Evolutionary conservation across 2,888 invertebrate species (phyloP).

Genomic region (Boloria selene): DNA sequence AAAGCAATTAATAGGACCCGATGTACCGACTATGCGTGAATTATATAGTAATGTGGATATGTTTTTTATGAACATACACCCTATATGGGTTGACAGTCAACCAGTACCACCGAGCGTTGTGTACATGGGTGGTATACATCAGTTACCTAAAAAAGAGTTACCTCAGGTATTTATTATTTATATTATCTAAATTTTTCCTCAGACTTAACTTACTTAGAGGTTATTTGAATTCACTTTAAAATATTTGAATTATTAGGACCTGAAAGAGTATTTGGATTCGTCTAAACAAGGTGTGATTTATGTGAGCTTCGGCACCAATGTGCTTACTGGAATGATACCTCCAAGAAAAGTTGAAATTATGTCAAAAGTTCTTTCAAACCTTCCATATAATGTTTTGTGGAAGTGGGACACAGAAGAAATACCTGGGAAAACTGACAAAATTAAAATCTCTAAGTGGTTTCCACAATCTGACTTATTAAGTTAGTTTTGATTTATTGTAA

Average conservation of each 20-base stretch:
- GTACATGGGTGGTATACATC: conserved; percentile 66
- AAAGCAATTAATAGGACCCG: conserved; percentile 45
- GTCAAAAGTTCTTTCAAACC: conserved; percentile 56
- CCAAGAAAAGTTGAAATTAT: conserved; percentile 53
- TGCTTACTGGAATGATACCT: conserved; percentile 55
- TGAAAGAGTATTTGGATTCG: conserved; percentile 58
- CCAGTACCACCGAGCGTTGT: conserved; percentile 65
- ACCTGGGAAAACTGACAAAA: conserved; percentile 58
- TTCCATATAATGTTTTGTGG: conserved; percentile 72
- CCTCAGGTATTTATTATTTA: conserved; percentile 54
- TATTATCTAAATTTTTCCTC: neutral
- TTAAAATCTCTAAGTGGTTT: conserved; percentile 69
- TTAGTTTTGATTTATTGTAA: conserved; percentile 41
- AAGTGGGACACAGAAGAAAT: conserved; percentile 68
- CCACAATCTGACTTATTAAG: conserved; percentile 70
- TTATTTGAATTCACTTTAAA: neutral
- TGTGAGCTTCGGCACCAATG: conserved; percentile 71
- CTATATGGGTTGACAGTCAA: conserved; percentile 54
- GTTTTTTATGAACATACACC: conserved; percentile 65
- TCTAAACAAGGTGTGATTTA: conserved; percentile 69
- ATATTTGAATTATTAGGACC: conserved; percentile 48
- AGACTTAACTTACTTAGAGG: neutral
- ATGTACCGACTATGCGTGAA: conserved; percentile 44
- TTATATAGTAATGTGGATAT: conserved; percentile 54
- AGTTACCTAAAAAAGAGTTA: conserved; percentile 56